Conservation (phyloP, 2,113 vertebrate species). For the Panthera leo region DNA sequence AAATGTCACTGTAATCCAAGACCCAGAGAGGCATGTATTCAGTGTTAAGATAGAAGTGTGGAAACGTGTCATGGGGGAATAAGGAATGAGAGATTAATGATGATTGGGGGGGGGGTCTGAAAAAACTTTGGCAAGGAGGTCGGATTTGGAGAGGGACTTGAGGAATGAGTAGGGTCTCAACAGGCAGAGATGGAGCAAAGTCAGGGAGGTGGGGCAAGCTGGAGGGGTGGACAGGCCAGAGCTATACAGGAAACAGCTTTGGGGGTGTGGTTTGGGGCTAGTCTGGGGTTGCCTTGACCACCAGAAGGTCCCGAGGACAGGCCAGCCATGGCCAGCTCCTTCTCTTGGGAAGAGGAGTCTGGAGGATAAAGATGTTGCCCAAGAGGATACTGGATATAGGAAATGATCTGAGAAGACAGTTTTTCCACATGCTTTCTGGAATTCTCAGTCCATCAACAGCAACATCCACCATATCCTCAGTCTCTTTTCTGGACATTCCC, state of each 20-base stretch:
- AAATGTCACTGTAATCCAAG: neutral
- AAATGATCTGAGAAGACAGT: neutral
- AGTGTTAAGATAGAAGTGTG: neutral
- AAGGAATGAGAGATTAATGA: neutral
- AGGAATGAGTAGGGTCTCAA: neutral
- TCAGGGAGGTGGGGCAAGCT: neutral
- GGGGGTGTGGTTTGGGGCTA: neutral
- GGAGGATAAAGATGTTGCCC: neutral
- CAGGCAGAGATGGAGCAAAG: neutral
- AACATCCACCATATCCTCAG: neutral
- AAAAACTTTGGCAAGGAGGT: neutral
- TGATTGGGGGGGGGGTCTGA: neutral
- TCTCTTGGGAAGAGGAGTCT: neutral
- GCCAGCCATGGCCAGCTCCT: neutral
- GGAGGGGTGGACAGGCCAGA: too few relatives aligned
- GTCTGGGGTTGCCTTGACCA: neutral
- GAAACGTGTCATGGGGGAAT: rapidly evolving
- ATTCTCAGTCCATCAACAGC: neutral
- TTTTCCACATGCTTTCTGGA: neutral
- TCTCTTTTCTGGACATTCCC: neutral
- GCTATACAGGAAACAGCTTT: neutral
- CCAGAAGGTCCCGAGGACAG: neutral
- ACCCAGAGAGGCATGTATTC: rapidly evolving
- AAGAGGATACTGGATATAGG: neutral
- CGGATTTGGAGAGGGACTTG: neutral